Base-by-base conservation (phyloP, 2,113 vertebrate species). In the Chaetorhynchus papuensis region DNA sequence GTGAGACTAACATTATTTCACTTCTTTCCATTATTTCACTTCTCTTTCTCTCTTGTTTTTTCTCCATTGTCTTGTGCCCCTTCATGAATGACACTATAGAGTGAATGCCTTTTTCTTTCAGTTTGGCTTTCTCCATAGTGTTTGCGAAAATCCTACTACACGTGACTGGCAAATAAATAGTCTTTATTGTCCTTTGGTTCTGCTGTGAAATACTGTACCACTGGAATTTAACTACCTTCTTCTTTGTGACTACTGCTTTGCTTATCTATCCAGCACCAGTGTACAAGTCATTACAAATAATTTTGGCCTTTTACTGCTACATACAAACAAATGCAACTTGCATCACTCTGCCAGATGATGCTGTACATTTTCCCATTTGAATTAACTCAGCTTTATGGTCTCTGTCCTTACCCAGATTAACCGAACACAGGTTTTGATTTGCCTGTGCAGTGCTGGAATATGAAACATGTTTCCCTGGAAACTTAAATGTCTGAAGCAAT, bases 401-500 rank as follows among this genome's bases (percentile, higher is more conserved):
- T 92, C 91, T 96, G 82, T 93, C 57, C 41, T 97, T 57, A 90
- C 15, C 87, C 65, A 92, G 93, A 94, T 95, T 92, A 80, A 89
- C 65, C 42, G 23, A 84, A 93, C 61, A 90, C 24, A 90, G 75
- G 45, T 94, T 96, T 96, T 90, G 65, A 94, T 96, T 96, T 97
- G 82, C 89, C 93, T 93, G 72, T 91, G 84, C 68, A 68, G 22
- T 52, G 59, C 44, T 89, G 77, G 70, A 95, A 91, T 90, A 96
- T 1, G 18, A 96, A 97, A 37, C 53, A 69, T 94, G 93, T 97
- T 98, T 97, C 94, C 96, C 93, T 98, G 96, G 96, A 98, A 98
- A 97, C 84, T 95, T 76, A 82, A 86, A 96, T 83, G 86, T 81
- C 77, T 97, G 82, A 88, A 95, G 82, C 42, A 96, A 90, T 96